phyloP scores from a whole-genome alignment of 2,113 vertebrate genomes.

The Podarcis raffonei region DNA sequence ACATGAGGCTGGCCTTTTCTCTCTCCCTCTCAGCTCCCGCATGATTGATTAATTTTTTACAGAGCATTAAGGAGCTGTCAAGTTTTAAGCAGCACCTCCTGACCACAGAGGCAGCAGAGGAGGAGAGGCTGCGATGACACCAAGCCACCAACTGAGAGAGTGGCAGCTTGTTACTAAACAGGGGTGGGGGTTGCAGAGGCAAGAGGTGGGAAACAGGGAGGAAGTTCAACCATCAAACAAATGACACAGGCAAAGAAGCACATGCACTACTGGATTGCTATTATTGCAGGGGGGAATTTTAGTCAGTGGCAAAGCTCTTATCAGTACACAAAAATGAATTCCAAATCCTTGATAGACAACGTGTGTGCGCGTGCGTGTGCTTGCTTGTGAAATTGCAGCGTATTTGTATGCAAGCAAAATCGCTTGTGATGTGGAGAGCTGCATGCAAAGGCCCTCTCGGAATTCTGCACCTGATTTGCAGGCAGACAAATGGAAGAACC shows the following conservation, averaged over 20 bases:
- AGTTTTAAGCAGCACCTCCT: conserved; percentile 76
- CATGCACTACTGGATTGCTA: not conserved
- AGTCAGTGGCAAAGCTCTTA: too few species aligned
- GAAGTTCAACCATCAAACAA: conserved; percentile 1
- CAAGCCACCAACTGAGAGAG: conserved; percentile 42
- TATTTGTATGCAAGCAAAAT: too few species aligned
- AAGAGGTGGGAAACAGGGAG: conserved; percentile 34
- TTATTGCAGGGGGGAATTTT: not conserved
- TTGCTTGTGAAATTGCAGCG: too few species aligned
- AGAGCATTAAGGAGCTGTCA: conserved; percentile 72
- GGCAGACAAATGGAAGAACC: too few species aligned
- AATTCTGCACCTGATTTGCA: too few species aligned
- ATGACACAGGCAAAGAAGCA: not conserved
- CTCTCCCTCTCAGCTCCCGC: conserved; percentile 57
- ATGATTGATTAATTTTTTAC: conserved; percentile 79
- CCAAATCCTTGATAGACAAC: too few species aligned
- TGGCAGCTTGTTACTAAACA: conserved; percentile 48
- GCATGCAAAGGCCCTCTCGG: too few species aligned
- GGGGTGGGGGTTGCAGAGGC: conserved; percentile 38
- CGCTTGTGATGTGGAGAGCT: too few species aligned
- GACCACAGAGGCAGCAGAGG: conserved; percentile 69
- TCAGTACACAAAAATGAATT: too few species aligned
- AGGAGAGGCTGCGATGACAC: conserved; percentile 65
- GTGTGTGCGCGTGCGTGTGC: too few species aligned
- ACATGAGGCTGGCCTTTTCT: conserved; percentile 71